Evolutionary conservation across 2,888 invertebrate species (phyloP), one percentile per base, ranked within the genome.

Genomic region (Aphidoletes aphidimyza): DNA sequence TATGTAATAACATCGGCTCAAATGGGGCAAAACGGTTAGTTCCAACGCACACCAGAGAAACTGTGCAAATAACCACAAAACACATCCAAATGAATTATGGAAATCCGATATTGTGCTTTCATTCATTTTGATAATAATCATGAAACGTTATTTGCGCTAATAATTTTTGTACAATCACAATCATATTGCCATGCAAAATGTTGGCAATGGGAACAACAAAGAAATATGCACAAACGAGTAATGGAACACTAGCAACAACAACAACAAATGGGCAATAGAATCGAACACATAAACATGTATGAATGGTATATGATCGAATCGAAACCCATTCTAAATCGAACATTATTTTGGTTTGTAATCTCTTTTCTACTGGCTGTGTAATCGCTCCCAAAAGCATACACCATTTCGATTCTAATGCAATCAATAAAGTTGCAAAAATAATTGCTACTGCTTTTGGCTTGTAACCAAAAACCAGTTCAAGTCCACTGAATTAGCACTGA

Each of bases 41-140:
- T 39, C n/a, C n/a, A n/a, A n/a, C n/a, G n/a, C n/a, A n/a, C 39
- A 39, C 39, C 39, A 39, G 39, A 39, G 11, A 39, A 39, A 39
- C 5, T 8, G 11, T 22, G 54, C 54, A 54, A 22, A 54, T 54
- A 54, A 54, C n/a, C 22, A 3, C n/a, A 22, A 54, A 22, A 19
- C 8, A 54, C 9, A 22, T 1, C 6, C 6, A 22, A 54, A 54
- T 54, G 22, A 54, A 54, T 54, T 22, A 22, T 54, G n/a, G 54
- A n/a, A 22, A 22, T n/a, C 22, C 9, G 54, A 54, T 22, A 54
- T 54, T 22, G 22, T 54, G 22, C 22, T 54, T 54, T 54, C 54
- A 54, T 54, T 54, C 39, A 54, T 54, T 8, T 22, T 22, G 22
- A 54, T 54, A 54, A 54, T 54, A 47, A 54, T 54, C 54, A 54